phyloP scores from a whole-genome alignment of 2,113 vertebrate genomes.

The Amblyornis subalaris region DNA sequence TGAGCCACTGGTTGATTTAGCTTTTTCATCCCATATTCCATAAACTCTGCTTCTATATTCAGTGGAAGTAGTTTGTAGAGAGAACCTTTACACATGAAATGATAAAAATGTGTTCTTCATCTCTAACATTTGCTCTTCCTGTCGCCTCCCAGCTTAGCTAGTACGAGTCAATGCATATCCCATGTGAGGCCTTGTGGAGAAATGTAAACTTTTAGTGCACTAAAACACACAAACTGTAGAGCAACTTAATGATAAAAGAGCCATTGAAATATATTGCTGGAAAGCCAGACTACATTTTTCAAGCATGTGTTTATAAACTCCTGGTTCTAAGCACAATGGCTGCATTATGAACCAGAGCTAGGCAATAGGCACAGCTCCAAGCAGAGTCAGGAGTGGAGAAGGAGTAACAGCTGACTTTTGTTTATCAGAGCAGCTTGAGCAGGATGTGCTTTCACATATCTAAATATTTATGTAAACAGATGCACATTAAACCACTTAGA shows the following conservation, averaged over 20 bases:
- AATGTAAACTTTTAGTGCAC: background rate
- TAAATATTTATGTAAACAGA: constrained; percentile 68
- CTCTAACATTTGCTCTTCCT: background rate
- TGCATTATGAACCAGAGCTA: constrained; percentile 22
- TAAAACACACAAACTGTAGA: background rate
- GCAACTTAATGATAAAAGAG: constrained; percentile 28
- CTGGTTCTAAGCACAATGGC: constrained; percentile 50
- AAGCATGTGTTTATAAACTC: constrained; percentile 56
- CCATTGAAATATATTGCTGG: constrained; percentile 48
- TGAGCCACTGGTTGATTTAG: background rate
- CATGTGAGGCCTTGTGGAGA: background rate
- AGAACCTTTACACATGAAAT: background rate
- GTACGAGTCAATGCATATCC: background rate
- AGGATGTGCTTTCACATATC: constrained; percentile 53
- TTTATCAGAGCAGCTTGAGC: constrained; percentile 47
- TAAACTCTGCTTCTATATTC: background rate
- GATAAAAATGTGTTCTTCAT: background rate
- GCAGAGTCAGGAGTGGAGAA: background rate
- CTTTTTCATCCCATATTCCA: background rate
- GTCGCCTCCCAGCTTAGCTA: background rate
- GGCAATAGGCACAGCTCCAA: constrained; percentile 34
- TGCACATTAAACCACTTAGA: constrained; percentile 57
- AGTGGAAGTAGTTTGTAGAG: background rate
- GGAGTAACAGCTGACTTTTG: constrained; percentile 53
- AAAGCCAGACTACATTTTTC: constrained; percentile 29